Evolutionary conservation across 2,797 vertebrate species (phyloP).

Genomic region (Taenioides sp.): DNA sequence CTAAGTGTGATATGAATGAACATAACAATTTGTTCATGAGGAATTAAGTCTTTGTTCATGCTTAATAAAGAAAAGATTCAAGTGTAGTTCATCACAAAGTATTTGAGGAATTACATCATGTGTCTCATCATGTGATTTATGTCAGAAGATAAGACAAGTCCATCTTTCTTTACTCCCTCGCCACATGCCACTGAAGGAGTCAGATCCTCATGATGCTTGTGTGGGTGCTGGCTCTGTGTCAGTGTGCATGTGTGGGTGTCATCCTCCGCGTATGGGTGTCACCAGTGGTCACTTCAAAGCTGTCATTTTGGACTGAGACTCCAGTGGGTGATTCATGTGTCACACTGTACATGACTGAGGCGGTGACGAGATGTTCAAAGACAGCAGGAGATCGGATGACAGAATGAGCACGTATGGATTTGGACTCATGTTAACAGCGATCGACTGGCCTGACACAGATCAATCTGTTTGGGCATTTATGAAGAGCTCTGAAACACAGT

Average conservation of each 20-base stretch:
- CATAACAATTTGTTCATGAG: too few relatives aligned
- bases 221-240: conserved; percentile 31
- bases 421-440: conserved; percentile 10
- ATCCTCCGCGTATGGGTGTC: conserved; percentile 36
- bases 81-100: too few relatives aligned
- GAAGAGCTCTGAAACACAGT: not conserved
- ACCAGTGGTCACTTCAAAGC: conserved; percentile 26
- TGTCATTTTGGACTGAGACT: conserved; percentile 39
- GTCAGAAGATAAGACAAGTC: conserved; percentile 23
- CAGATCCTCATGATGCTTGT: conserved; percentile 25
- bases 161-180: conserved; percentile 38
- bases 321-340: conserved; percentile 43
- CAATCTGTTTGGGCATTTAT: not conserved
- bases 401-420: conserved; percentile 8
- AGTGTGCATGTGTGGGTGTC: conserved; percentile 33
- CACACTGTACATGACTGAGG: conserved; percentile 38
- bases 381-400: conserved; percentile 1
- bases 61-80: too few relatives aligned
- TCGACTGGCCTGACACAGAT: conserved; percentile 2
- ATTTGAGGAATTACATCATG: not conserved
- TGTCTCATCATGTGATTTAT: too few relatives aligned
- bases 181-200: conserved; percentile 20
- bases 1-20: too few relatives aligned
- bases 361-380: conserved; percentile 39
- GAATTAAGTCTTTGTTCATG: too few relatives aligned